These are phyloP conservation scores for Caradrina clavipalpis DNA, from an alignment of 2,888 invertebrate genomes.

Conservation along the genomic window DNA sequence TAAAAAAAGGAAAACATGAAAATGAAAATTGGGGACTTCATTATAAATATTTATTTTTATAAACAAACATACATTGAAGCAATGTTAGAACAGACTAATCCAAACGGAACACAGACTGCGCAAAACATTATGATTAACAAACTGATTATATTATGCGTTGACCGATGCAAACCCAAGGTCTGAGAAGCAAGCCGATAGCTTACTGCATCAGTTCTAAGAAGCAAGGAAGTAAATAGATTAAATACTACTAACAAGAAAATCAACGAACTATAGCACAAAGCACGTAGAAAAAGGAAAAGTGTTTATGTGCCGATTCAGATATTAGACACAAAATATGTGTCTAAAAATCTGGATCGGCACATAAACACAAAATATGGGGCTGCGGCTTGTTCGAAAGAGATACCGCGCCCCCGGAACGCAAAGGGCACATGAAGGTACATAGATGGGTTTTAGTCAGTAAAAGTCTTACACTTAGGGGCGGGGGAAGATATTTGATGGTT, in stretches of 20 bases:
- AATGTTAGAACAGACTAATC: background rate
- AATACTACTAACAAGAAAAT: background rate
- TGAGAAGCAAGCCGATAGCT: background rate
- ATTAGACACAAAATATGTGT: no score
- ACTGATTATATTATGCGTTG: conserved; percentile 23
- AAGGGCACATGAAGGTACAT: no score
- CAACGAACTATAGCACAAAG: background rate
- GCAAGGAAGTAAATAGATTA: background rate
- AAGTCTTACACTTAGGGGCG: no score
- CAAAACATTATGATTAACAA: background rate
- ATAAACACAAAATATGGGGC: no score
- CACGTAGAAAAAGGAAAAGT: background rate
- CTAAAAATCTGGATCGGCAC: no score
- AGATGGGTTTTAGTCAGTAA: no score
- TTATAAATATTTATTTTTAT: no score
- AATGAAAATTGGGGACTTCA: background rate
- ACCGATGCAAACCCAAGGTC: conserved; percentile 22
- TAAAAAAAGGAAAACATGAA: background rate
- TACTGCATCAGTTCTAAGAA: conserved; percentile 12
- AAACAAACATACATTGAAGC: background rate
- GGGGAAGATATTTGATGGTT: no score
- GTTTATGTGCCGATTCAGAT: no score
- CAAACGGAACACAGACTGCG: conserved; percentile 5
- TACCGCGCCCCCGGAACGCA: no score
- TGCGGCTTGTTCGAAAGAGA: no score